Evolutionary conservation across 2,113 vertebrate species (phyloP), one percentile per base, ranked within the genome.

Genomic region (Upupa epops): DNA sequence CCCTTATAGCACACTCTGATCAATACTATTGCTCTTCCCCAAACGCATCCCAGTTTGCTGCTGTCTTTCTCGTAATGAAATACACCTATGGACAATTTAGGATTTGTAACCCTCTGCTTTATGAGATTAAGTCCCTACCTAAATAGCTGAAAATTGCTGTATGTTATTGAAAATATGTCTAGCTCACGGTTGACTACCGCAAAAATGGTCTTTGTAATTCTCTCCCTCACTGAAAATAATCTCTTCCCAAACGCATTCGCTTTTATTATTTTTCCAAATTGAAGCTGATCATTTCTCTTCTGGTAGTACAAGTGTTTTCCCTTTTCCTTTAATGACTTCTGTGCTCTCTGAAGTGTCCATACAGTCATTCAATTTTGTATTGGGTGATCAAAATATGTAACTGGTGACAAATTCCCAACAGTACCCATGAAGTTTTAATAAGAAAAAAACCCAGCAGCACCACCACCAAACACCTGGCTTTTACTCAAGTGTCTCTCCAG

Each of bases 231-330:
- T 58, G 84, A 86, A 90, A 79, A 51, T 86, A 92, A 65, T 88
- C 29, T 66, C 59, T 90, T 90, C 81, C 92, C 81, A 91, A 77
- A 93, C 28, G 73, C 52, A 93, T 92, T 93, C 72, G 36, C 46
- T 88, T 94, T 94, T 95, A 94, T 94, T 92, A 84, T 92, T 96
- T 91, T 96, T 66, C 86, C 84, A 87, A 95, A 94, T 93, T 84
- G 83, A 79, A 94, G 69, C 70, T 61, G 70, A 79, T 90, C 70
- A 61, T 93, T 93, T 89, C 91, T 70, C 84, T 78, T 32, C 52
- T 79, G 89, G 59, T 49, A 48, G 46, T 61, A 92, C 59, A 87
- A 75, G 56, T 29, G 37, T 55, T 78, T 48, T 42, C 64, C 32
- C 28, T n/a, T 90, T 89, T 88, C 65, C 60, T 87, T 89, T 90